These are phyloP conservation scores for Saturnia japonica DNA, from an alignment of 2,888 invertebrate species.

Conservation along the genomic window DNA sequence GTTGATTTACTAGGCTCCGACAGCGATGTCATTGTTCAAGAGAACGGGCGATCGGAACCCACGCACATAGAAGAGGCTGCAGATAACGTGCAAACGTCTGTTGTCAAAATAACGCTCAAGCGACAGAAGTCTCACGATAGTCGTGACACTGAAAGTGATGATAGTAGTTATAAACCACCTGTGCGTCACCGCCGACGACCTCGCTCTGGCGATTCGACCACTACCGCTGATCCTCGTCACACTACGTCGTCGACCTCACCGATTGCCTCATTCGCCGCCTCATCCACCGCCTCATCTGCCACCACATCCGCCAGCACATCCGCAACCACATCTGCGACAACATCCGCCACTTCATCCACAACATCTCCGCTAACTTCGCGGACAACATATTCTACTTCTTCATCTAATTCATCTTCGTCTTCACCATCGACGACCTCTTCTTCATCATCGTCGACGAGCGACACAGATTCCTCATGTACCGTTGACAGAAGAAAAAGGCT, in stretches of 20 bases:
- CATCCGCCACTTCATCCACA: constrained; percentile 20
- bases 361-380: constrained; percentile 22
- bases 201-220: constrained; percentile 28
- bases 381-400: constrained; percentile 24
- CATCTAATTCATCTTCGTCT: not conserved
- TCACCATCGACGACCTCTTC: not conserved
- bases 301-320: constrained; percentile 26
- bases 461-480: not conserved
- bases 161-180: constrained; percentile 43
- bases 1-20: constrained; percentile 83
- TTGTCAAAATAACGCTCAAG: constrained; percentile 55
- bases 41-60: constrained; percentile 43
- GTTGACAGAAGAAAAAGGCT: constrained; percentile 32
- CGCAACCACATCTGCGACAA: constrained; percentile 24
- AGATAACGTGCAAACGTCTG: constrained; percentile 34
- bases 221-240: constrained; percentile 31
- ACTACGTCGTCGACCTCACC: constrained; percentile 29
- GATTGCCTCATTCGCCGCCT: constrained; percentile 13
- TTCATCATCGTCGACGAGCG: constrained; percentile 5
- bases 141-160: constrained; percentile 47
- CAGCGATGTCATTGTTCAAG: constrained; percentile 73
- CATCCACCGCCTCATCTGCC: constrained; percentile 19
- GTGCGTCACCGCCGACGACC: constrained; percentile 34
- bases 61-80: constrained; percentile 27
- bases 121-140: constrained; percentile 33